These are phyloP conservation scores for Parapsyche elsis DNA, from an alignment of 1,140 invertebrate species.

Conservation along the genomic window DNA sequence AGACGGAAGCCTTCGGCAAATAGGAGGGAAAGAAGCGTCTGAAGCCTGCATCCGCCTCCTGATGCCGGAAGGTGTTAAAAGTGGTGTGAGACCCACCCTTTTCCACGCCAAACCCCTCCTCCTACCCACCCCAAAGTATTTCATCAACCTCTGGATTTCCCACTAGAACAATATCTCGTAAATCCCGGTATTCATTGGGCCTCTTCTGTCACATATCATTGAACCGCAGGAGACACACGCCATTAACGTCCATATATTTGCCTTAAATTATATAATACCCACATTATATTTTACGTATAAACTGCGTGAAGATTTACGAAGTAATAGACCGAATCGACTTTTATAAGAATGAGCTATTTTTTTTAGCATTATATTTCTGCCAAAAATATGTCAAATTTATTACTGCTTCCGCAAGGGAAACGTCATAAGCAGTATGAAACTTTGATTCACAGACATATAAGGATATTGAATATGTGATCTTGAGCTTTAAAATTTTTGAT, in stretches of 20 bases:
- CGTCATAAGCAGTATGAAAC: too few species aligned
- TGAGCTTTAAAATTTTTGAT: too few species aligned
- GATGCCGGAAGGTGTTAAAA: conserved; percentile 12
- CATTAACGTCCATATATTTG: conserved; percentile 1
- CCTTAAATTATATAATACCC: background rate
- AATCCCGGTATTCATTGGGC: background rate
- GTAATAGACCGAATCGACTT: too few species aligned
- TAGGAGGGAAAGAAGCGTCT: background rate
- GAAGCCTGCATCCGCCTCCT: conserved; percentile 23
- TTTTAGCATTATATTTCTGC: too few species aligned
- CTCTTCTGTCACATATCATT: background rate
- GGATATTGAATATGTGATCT: too few species aligned
- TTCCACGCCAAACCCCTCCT: background rate
- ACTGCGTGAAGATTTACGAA: too few species aligned
- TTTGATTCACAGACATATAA: too few species aligned
- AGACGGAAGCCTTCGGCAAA: conserved; percentile 17
- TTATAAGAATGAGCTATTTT: too few species aligned
- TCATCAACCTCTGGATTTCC: background rate
- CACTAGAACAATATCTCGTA: background rate
- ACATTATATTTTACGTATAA: background rate
- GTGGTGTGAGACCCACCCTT: background rate
- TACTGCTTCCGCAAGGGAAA: too few species aligned
- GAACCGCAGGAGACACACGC: conserved; percentile 5
- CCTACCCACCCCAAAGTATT: background rate
- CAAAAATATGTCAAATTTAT: too few species aligned